These are phyloP conservation scores for Mylabris sibirica DNA, from an alignment of 2,888 invertebrate species.

Conservation along the genomic window DNA sequence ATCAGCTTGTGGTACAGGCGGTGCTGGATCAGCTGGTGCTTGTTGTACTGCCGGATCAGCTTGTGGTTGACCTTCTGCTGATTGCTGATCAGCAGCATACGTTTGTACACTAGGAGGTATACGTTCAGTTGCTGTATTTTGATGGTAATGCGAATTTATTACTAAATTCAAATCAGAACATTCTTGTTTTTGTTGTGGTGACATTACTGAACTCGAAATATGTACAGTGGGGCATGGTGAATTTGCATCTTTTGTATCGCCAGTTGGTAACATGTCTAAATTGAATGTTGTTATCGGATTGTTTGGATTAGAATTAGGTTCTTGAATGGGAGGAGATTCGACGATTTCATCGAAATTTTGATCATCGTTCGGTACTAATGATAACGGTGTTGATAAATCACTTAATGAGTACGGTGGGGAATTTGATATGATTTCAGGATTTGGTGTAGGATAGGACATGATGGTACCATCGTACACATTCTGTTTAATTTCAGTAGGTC, in stretches of 20 bases:
- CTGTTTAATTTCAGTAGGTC: conserved; percentile 62
- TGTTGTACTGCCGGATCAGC: conserved; percentile 31
- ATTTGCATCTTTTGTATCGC: conserved; percentile 36
- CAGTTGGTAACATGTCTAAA: conserved; percentile 48
- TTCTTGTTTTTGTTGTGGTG: conserved; percentile 67
- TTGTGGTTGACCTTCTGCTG: conserved; percentile 51
- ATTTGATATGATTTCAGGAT: conserved; percentile 55
- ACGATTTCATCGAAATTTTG: conserved; percentile 15
- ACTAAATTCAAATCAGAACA: conserved; percentile 76
- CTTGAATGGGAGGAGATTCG: neutral
- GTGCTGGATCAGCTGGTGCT: conserved; percentile 35
- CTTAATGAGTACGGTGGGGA: conserved; percentile 51
- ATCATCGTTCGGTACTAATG: conserved; percentile 23
- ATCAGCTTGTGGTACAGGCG: conserved; percentile 17
- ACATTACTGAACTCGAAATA: conserved; percentile 64
- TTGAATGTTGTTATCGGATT: conserved; percentile 51
- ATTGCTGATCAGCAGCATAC: conserved; percentile 39
- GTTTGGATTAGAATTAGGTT: conserved; percentile 18
- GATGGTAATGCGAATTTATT: conserved; percentile 73
- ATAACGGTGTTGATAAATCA: conserved; percentile 26
- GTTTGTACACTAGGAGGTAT: conserved; percentile 45
- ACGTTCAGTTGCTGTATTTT: conserved; percentile 53
- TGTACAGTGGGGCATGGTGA: conserved; percentile 66
- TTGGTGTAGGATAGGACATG: conserved; percentile 52
- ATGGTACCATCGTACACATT: conserved; percentile 59